Percentiles rank a stretch among this genome's conserved stretches.
These are phyloP conservation scores for Apodemia mormo DNA, from an alignment of 2,888 invertebrate genomes.

Conservation along the genomic window DNA sequence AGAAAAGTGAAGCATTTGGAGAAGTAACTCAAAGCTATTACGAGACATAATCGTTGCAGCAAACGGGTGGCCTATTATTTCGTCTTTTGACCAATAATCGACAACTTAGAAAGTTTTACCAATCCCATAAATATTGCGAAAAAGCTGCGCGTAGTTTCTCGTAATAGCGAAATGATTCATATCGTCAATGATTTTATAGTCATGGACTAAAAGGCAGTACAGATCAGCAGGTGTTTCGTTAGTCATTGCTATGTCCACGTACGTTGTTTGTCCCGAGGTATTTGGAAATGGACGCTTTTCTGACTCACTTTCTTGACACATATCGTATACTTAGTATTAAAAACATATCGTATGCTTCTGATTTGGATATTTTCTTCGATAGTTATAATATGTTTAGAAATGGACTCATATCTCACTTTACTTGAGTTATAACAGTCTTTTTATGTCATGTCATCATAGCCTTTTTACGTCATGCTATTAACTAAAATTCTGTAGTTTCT, in stretches of 20 bases:
- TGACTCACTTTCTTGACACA: neutral
- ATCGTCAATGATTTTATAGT: neutral
- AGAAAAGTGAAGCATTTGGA: neutral
- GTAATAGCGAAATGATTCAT: neutral
- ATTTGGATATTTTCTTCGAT: too few relatives aligned
- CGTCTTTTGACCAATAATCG: neutral
- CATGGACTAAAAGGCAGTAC: neutral
- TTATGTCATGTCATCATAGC: too few relatives aligned
- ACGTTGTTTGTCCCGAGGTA: neutral
- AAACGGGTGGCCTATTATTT: neutral
- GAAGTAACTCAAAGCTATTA: neutral
- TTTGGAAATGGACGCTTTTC: neutral
- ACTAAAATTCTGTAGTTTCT: too few relatives aligned
- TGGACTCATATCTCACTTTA: too few relatives aligned
- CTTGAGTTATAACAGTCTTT: too few relatives aligned
- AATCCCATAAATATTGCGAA: conserved; percentile 2
- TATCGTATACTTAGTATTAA: too few relatives aligned
- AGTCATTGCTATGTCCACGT: neutral
- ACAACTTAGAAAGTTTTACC: neutral
- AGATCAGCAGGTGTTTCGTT: neutral
- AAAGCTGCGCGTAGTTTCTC: neutral
- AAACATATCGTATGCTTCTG: too few relatives aligned
- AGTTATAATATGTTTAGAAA: too few relatives aligned
- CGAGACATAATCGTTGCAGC: neutral
- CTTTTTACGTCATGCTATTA: too few relatives aligned